Conservation (phyloP, 2,113 vertebrate species). For the Tor tambroides region DNA sequence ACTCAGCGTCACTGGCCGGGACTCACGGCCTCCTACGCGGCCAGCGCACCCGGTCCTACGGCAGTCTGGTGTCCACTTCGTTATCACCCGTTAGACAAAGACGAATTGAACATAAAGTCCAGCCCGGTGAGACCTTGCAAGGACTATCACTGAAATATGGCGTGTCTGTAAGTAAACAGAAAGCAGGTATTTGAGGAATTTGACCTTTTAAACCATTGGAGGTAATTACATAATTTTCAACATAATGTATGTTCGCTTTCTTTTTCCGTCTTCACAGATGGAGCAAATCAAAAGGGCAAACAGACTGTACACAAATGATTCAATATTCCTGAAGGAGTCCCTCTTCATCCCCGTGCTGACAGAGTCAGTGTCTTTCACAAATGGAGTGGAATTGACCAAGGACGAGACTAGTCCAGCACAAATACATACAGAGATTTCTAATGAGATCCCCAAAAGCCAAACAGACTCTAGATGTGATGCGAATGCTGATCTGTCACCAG, state of each 20-base stretch:
- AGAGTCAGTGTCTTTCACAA: constrained; percentile 63
- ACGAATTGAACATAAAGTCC: constrained; percentile 79
- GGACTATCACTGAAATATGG: constrained; percentile 91
- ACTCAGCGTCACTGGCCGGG: constrained; percentile 34
- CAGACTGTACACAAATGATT: constrained; percentile 91
- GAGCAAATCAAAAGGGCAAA: constrained; percentile 94
- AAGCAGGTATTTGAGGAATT: background rate
- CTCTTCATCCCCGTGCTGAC: constrained; percentile 82
- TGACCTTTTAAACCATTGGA: background rate
- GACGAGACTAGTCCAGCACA: constrained; percentile 44
- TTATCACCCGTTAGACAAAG: constrained; percentile 75
- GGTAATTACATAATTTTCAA: background rate
- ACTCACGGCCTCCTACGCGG: constrained; percentile 69
- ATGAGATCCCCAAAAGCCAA: constrained; percentile 47
- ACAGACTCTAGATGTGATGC: constrained; percentile 39
- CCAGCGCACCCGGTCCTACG: constrained; percentile 80
- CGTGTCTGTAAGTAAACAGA: constrained; percentile 79
- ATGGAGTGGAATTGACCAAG: constrained; percentile 56
- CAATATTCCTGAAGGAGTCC: constrained; percentile 88
- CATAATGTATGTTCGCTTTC: background rate
- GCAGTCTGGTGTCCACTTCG: constrained; percentile 80
- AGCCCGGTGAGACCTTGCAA: constrained; percentile 85
- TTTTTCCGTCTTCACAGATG: constrained; percentile 75
- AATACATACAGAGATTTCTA: constrained; percentile 14
- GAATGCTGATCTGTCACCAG: constrained; percentile 77